Evolutionary conservation across 2,113 vertebrate genomes (phyloP), one percentile per base, ranked within the genome.

Genomic region (Anarhynchus alexandrinus): DNA sequence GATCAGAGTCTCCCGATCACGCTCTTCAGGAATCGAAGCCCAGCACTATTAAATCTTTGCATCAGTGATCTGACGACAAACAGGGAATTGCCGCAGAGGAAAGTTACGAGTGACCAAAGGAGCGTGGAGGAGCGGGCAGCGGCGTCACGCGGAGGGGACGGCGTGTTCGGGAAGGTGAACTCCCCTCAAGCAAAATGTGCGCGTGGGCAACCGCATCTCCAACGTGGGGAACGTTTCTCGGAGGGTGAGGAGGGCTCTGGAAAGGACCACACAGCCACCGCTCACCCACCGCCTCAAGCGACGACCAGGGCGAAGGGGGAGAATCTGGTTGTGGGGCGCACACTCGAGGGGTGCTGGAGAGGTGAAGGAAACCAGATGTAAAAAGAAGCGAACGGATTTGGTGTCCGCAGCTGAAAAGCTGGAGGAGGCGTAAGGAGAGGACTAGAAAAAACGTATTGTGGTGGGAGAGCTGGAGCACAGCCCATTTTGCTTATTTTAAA

Each of bases 101-200:
- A 42, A 78, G n/a, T 17, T 38, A 18, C 43, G 13, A 29, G 40
- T 6, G 83, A n/a, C 54, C 79, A 40, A 27, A 51, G 42, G 18
- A 72, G 59, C 25, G 4, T 7, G 40, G 74, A 61, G 70, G 19
- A 45, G 26, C 67, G 7, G 45, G 62, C 49, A 80, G 52, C 32
- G 51, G 23, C 4, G 0, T 11, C 32, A 12, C 0, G 2, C 0
- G 2, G 65, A 21, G 34, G 38, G 12, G 52, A 64, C 9, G 3
- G 59, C 12, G 8, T 22, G 20, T 38, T 59, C 5, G 36, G 70
- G 57, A 43, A 77, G 62, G 42, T 14, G 8, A 62, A 36, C 26
- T 38, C 42, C 34, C 47, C 51, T 38, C 18, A 34, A 43, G 58
- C 30, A 42, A 29, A n/a, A 29, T 4, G 9, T 36, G 43, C 2